Evolutionary conservation across 2,888 invertebrate species (phyloP), one percentile per base, ranked within the genome.

Genomic region (Spodoptera picta): DNA sequence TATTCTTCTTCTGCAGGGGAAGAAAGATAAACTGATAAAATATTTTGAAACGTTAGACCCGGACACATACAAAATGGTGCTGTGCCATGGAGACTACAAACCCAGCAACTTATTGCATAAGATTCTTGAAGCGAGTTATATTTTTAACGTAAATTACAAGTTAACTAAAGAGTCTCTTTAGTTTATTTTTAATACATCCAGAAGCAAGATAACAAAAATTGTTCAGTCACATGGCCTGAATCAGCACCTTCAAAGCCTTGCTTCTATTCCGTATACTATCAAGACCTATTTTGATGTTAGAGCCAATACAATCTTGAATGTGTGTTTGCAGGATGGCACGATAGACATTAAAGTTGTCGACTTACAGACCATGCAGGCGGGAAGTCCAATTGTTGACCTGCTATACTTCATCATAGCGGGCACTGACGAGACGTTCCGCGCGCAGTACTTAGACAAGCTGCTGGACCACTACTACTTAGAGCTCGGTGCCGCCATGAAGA

Each of bases 361-460:
- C 73, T 88, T 86, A 55, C 92, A 92, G 73, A 87, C 89, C 0
- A 56, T 91, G 9, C 83, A 85, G 57, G 79, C 80, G 0, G 87
- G 87, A 3, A 80, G 85, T 43, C 86, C 84, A 0, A 73, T 85
- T 10, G 62, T 78, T 0, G 91, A 91, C 74, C 81, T 92, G 11
- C 58, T 90, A 11, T 90, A 90, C 81, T 87, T 91, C 69, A 83
- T 91, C 52, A 84, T 87, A 75, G 71, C 85, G 4, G 86, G 90
- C 31, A 82, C 90, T 0, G 90, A 90, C 68, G 82, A 83, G 46
- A 65, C 81, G 65, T 90, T 91, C 83, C 78, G 91, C 2, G 75
- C 69, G 9, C 53, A 79, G 19, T 66, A 87, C 76, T 84, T 77
- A 66, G 53, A 73, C 7, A 62, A 58, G 41, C 77, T 85, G 3